A percentile compares a stretch with the other conserved stretches of the same genome.
These are phyloP conservation scores for Bombus difficillimus DNA, from an alignment of 1,140 invertebrate species.

Conservation along the genomic window DNA sequence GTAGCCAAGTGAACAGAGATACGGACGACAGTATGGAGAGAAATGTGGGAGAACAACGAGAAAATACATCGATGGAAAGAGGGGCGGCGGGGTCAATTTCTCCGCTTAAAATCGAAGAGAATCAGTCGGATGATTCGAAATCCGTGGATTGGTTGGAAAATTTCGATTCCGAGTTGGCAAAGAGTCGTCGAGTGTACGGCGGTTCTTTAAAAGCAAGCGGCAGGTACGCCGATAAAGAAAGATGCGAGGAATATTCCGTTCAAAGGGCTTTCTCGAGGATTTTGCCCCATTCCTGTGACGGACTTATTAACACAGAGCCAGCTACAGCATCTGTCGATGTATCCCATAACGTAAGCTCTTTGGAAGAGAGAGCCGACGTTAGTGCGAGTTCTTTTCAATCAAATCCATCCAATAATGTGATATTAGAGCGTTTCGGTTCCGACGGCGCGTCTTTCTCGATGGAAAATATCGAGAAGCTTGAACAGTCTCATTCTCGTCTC, in stretches of 20 bases:
- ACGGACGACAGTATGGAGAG: not conserved
- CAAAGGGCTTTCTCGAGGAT: slow-evolving; percentile 51
- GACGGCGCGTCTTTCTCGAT: slow-evolving; percentile 64
- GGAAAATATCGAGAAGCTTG: slow-evolving; percentile 53
- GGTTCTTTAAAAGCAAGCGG: slow-evolving; percentile 67
- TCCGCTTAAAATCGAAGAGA: slow-evolving; percentile 26
- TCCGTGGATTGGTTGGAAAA: slow-evolving; percentile 11
- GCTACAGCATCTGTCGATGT: not conserved
- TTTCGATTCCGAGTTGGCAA: slow-evolving; percentile 27
- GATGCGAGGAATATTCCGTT: slow-evolving; percentile 51
- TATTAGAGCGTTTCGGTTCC: slow-evolving; percentile 76
- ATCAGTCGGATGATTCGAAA: slow-evolving; percentile 20
- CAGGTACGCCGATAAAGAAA: slow-evolving; percentile 42
- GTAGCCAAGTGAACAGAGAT: not conserved
- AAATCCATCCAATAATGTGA: slow-evolving; percentile 83
- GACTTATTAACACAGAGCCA: slow-evolving; percentile 33
- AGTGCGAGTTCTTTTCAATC: slow-evolving; percentile 67
- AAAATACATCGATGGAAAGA: slow-evolving; percentile 18
- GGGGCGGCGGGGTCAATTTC: not conserved
- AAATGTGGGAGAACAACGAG: not conserved
- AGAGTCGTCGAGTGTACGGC: slow-evolving; percentile 55
- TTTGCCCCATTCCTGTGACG: slow-evolving; percentile 50
- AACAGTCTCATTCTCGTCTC: slow-evolving; percentile 60
- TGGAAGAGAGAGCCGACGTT: slow-evolving; percentile 3
- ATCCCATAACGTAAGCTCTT: not conserved